Conservation (phyloP, 2,113 vertebrate genomes). For the Clinocottus analis region DNA sequence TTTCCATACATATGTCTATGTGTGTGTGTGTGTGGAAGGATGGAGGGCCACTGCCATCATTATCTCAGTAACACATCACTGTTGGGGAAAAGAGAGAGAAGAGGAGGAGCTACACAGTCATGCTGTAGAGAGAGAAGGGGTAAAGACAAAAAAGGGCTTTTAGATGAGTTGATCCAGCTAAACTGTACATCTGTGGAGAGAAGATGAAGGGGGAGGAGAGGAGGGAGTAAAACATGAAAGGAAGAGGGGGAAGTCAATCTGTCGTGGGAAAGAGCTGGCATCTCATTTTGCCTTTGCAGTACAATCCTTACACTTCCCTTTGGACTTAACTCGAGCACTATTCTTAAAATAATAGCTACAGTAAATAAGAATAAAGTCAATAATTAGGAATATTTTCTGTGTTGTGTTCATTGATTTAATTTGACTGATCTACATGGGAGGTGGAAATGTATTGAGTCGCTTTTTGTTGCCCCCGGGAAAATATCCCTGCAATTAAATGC, state of each 20-base stretch:
- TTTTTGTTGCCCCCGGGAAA: not conserved
- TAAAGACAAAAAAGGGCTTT: slow-evolving; percentile 82
- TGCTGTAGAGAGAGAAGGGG: slow-evolving; percentile 82
- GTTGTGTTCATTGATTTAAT: slow-evolving; percentile 8
- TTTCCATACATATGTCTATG: slow-evolving; percentile 58
- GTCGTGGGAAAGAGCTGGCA: not conserved
- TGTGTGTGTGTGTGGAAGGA: slow-evolving; percentile 58
- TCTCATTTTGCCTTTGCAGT: slow-evolving; percentile 18
- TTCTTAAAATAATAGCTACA: not conserved
- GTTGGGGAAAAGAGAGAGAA: slow-evolving; percentile 81
- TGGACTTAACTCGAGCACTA: not conserved
- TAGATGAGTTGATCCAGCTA: slow-evolving; percentile 80
- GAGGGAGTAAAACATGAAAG: slow-evolving; percentile 47
- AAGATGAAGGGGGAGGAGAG: slow-evolving; percentile 58
- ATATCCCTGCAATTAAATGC: not conserved
- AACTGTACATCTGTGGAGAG: slow-evolving; percentile 81
- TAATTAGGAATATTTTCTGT: not conserved
- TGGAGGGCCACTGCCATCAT: slow-evolving; percentile 81
- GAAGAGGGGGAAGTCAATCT: slow-evolving; percentile 16
- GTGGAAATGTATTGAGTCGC: not conserved
- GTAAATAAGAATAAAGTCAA: not conserved
- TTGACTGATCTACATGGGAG: not conserved
- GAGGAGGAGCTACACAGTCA: slow-evolving; percentile 82
- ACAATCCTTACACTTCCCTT: not conserved
- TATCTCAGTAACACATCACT: slow-evolving; percentile 84